Evolutionary conservation across 2,797 vertebrate genomes (phyloP).

Genomic region (Propithecus perrieri): DNA sequence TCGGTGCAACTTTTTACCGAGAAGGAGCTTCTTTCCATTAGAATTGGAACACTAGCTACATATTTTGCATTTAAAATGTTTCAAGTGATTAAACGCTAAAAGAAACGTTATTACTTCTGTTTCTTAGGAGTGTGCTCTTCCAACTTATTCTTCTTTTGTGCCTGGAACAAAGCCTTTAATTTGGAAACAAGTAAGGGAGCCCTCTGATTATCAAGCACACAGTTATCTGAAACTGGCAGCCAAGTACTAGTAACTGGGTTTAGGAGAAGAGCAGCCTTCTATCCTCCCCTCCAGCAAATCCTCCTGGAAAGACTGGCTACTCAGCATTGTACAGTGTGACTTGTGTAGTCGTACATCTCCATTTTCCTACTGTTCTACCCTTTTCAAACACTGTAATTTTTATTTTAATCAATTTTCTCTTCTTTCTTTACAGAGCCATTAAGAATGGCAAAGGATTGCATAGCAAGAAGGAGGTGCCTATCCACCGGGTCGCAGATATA

Average conservation of each 20-base stretch:
- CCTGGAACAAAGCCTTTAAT: constrained; percentile 58
- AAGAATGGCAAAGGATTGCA: constrained; percentile 98
- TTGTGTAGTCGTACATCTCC: neutral
- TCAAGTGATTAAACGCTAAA: constrained; percentile 67
- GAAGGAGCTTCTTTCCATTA: constrained; percentile 76
- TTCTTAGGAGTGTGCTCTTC: constrained; percentile 53
- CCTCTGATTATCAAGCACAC: constrained; percentile 5
- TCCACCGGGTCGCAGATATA: constrained; percentile 97
- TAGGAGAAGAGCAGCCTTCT: neutral
- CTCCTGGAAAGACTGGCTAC: neutral
- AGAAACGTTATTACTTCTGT: constrained; percentile 65
- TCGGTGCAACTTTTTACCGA: constrained; percentile 67
- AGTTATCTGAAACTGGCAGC: constrained; percentile 24
- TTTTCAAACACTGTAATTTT: neutral
- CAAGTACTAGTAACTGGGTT: neutral
- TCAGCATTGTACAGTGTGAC: neutral
- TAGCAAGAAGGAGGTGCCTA: constrained; percentile 99
- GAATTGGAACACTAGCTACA: constrained; percentile 51
- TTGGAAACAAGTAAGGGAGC: constrained; percentile 38
- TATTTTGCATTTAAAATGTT: constrained; percentile 79
- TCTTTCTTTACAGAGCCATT: constrained; percentile 90
- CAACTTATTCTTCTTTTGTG: constrained; percentile 56
- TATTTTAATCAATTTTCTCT: constrained; percentile 1
- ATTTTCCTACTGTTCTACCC: neutral
- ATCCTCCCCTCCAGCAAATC: neutral